These are phyloP conservation scores for Ictalurus punctatus DNA, from an alignment of 2,113 vertebrate species.

Conservation along the genomic window DNA sequence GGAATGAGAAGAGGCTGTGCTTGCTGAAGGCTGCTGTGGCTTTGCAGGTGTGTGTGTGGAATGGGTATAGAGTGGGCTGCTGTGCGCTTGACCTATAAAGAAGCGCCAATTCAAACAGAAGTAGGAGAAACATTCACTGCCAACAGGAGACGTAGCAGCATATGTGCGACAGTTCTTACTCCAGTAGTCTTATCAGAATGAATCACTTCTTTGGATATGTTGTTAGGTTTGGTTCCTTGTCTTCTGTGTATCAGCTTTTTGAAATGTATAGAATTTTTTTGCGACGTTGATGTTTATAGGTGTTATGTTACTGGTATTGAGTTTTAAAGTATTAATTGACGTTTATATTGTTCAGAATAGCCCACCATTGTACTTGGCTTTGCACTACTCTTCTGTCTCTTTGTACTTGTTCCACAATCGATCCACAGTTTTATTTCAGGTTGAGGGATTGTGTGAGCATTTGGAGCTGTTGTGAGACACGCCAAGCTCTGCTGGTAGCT, in stretches of 20 bases:
- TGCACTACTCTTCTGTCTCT: background rate
- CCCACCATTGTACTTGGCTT: background rate
- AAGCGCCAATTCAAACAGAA: background rate
- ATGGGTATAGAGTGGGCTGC: background rate
- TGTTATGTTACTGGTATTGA: background rate
- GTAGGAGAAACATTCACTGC: background rate
- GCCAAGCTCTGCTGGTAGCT: conserved; percentile 23
- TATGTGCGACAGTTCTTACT: background rate
- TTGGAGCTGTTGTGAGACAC: conserved; percentile 10
- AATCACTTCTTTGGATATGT: background rate
- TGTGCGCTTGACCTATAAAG: background rate
- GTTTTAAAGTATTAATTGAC: background rate
- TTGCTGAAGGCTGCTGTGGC: background rate
- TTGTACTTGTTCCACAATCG: background rate
- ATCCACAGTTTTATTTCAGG: conserved; percentile 19
- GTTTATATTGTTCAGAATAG: background rate
- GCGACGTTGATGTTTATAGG: background rate
- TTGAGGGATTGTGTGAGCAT: conserved; percentile 20
- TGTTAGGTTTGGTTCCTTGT: background rate
- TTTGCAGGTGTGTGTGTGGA: background rate
- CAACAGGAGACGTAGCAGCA: background rate
- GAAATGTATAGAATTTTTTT: background rate
- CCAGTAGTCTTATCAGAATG: background rate
- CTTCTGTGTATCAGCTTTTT: background rate
- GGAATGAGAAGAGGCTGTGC: background rate